These are phyloP conservation scores for Geococcyx californianus DNA, from an alignment of 2,113 vertebrate genomes.

Conservation along the genomic window DNA sequence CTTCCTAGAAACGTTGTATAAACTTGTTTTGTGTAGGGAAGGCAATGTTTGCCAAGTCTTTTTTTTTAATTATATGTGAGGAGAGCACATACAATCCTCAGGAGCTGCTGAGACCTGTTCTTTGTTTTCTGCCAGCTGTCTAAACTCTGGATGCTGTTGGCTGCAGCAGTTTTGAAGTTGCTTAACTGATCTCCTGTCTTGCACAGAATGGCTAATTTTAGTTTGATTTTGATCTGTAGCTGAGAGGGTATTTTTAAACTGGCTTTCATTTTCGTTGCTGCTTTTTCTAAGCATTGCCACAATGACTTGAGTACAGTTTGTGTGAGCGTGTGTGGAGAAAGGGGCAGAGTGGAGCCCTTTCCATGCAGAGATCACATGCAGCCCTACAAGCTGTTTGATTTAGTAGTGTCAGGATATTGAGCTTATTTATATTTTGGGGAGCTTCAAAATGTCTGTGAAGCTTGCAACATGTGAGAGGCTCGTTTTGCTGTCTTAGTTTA, in stretches of 20 bases:
- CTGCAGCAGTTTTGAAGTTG: background rate
- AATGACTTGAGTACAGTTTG: background rate
- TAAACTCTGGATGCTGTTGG: background rate
- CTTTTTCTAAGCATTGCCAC: background rate
- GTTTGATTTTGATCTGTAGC: background rate
- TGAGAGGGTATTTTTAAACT: background rate
- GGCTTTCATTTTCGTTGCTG: background rate
- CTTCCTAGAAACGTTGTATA: background rate
- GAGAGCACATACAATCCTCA: background rate
- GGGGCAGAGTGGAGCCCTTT: background rate
- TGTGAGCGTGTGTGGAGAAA: background rate
- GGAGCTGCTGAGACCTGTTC: background rate
- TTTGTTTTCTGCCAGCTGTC: background rate
- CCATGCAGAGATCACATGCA: accelerated
- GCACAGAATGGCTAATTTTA: background rate
- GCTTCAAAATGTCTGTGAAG: background rate
- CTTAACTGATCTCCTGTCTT: background rate
- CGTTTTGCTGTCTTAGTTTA: background rate
- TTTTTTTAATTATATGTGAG: background rate
- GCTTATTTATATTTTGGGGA: background rate
- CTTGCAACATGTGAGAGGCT: background rate
- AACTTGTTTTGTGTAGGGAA: background rate
- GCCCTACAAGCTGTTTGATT: background rate
- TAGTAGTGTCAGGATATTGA: background rate
- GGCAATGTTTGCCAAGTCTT: background rate